Evolutionary conservation across 1,140 invertebrate genomes (phyloP), one percentile per base, ranked within the genome.

Genomic region (Cephus cinctus): DNA sequence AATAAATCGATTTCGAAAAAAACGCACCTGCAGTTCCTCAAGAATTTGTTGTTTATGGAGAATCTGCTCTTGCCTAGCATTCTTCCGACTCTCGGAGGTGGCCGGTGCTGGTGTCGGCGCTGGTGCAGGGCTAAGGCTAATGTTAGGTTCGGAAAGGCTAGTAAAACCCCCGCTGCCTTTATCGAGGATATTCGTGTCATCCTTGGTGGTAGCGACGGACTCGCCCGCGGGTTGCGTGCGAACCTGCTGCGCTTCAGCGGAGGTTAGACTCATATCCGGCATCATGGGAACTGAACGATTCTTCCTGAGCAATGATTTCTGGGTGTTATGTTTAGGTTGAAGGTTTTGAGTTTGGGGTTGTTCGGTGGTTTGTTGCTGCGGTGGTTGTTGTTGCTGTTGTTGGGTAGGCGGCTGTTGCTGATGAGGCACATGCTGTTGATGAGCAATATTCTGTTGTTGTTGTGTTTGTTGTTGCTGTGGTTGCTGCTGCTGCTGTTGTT

Each of bases 11-110:
- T 20, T 40, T n/a, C 34, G 11, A 42, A 45, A 34, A 48, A 23
- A 42, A 23, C 57, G 50, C 69, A 84, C 83, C 73, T 90, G 85
- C 47, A 90, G 68, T 68, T 90, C 87, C 60, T 90, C 87, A 5
- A 89, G 77, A 59, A 90, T 88, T 64, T 87, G 85, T 71, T 89
- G 86, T 57, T 88, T 89, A 50, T 86, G 80, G 12, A 84, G 68
- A 35, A 85, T 84, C 54, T 87, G 84, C 43, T 88, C 86, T 55
- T 87, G 84, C 52, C 77, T 70, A 43, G 61, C 51, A 39, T 56
- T 67, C 43, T 69, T 76, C n/a, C 68, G 59, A 40, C 54, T 67
- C 12, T 73, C 70, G 6, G 56, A 56, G 16, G 47, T 43, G 44
- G 23, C 46, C 4, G 41, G 57, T 62, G 36, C 55, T 46, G 14